Base-by-base conservation (phyloP, 1,140 invertebrate species). In the Aphaenogaster floridana region DNA sequence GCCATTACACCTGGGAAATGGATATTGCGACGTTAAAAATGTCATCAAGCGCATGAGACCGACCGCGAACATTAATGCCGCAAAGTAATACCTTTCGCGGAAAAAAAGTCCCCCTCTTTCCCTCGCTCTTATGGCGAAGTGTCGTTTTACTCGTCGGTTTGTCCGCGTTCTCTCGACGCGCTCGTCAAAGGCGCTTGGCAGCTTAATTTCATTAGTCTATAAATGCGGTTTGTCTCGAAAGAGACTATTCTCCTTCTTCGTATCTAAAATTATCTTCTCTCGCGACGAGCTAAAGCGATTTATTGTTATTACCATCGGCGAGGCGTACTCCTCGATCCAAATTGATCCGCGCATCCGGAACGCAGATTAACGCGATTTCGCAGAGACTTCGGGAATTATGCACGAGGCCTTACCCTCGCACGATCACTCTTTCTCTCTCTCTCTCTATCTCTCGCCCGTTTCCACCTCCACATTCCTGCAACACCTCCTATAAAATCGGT, bases 361-460 rank as follows among this genome's bases (percentile, higher is more conserved):
- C 39, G 59, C 7, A 52, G 50, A 91, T 88, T 92, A 92, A 92
- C 91, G 90, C 69, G 89, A 91, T 92, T 90, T 90, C 72, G 83
- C 72, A 90, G 89, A 88, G 57, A 84, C 36, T 89, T 45, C 54
- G 86, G 81, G 79, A 94, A 94, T 94, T 93, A 94, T 94, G 93
- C 94, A 94, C 86, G 90, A 83, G 91, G 89, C 83, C 88, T 91
- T 91, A 88, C 87, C 89, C 89, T 86, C 50, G 54, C 48, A 72
- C 78, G 78, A 66, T 66, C 36, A 21, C n/a, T 45, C 39, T 45
- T 28, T 66, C 28, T 77, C n/a, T 28, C 45, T 72, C 68, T 17
- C 28, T 28, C 52, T 66, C 36, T n/a, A 34, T 68, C 77, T 69
- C 74, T 86, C 74, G 63, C 57, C 28, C 48, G 39, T 52, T 78